Evolutionary conservation across 2,888 invertebrate genomes (phyloP).

Genomic region (Uropetala carovei): DNA sequence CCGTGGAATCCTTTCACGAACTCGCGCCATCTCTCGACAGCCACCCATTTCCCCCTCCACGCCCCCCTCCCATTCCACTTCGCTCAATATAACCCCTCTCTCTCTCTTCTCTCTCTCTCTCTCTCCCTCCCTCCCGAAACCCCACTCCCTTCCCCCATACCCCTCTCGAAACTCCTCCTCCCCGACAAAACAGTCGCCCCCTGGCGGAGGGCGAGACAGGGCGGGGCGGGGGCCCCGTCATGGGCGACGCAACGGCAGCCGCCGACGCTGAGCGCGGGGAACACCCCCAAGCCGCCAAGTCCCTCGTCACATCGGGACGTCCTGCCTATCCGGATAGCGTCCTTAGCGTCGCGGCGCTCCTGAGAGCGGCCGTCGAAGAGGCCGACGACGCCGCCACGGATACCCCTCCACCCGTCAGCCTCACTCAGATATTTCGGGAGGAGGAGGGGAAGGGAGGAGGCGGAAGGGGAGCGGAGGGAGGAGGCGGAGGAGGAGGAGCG

Average conservation of each 20-base stretch:
- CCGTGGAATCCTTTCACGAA: conserved; percentile 6
- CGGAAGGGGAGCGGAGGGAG: not conserved
- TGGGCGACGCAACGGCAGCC: conserved; percentile 43
- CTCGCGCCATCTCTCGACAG: not conserved
- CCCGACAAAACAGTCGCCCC: not conserved
- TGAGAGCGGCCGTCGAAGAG: not conserved
- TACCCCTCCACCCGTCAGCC: conserved; percentile 43
- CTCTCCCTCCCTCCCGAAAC: not conserved
- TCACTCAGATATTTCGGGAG: conserved; percentile 63
- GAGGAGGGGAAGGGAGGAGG: conserved; percentile 35
- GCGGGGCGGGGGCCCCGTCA: conserved; percentile 6
- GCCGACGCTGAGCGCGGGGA: not conserved
- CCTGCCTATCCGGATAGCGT: conserved; percentile 39
- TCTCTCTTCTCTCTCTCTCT: not conserved
- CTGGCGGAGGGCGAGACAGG: not conserved
- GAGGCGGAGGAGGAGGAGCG: not conserved
- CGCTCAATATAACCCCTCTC: not conserved
- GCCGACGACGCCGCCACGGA: not conserved
- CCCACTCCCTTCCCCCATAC: too few species aligned
- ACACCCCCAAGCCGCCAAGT: not conserved
- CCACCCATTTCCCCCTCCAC: not conserved
- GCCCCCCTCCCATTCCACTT: not conserved
- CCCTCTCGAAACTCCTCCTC: not conserved
- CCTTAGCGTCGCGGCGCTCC: conserved; percentile 43
- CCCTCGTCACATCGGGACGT: not conserved